Base-by-base conservation (phyloP, 2,797 vertebrate genomes). In the Octomys mimax region DNA sequence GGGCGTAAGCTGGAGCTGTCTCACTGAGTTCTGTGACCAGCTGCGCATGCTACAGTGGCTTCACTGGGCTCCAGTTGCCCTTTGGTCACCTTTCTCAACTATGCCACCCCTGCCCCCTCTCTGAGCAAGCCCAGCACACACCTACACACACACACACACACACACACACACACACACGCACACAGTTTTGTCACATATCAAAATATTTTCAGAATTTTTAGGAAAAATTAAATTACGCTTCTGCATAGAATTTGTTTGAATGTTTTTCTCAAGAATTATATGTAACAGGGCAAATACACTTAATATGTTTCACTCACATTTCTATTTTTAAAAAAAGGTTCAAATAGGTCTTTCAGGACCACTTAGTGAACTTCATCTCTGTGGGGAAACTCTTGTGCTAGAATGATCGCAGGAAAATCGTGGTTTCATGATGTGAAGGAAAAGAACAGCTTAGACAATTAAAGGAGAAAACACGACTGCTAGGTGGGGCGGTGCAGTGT, bases 161-260 rank as follows among this genome's bases (percentile, higher is more conserved):
- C 2, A 9, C 3, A 2, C n/a, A 33, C 18, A 5, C 16, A 54
- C 14, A 3, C 54, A 54, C 14, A 14, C 52, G 16, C 22, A 59
- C 1, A 31, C 31, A 18, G 8, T 77, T 94, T 89, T 94, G 86
- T 64, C 59, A 92, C 94, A 92, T 52, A 54, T 89, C 71, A 96
- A 87, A 88, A 83, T 75, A 87, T 39, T 95, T 91, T 24, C 39
- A 92, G 83, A 87, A 52, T 75, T 86, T 82, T 94, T 68, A 83
- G 87, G 57, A 96, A 97, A 97, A 96, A 71, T 81, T 93, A 97
- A 96, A 95, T 91, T 95, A 82, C 80, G 59, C 66, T 93, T 91
- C 81, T 89, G 94, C 71, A 62, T 84, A 93, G 59, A 93, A 91
- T 94, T 95, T 87, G 66, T 87, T 79, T 80, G 89, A 94, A 95